Conservation (phyloP, 2,113 vertebrate species). For the Urocitellus parryii region DNA sequence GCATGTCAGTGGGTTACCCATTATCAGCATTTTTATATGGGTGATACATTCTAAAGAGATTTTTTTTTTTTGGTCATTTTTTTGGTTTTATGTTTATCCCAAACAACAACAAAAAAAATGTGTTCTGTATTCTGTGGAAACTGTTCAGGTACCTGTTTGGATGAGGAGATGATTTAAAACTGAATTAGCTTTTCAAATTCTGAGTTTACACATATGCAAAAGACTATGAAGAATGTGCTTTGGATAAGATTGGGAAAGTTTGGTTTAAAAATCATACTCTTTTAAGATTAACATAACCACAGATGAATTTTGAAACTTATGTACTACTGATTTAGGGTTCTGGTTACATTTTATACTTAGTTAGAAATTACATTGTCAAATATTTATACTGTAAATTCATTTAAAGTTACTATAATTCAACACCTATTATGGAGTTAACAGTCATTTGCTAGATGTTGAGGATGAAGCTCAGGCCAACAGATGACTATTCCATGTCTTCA, state of each 20-base stretch:
- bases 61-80: not conserved
- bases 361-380: constrained; percentile 15
- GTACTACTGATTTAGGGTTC: not conserved
- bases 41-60: constrained; percentile 42
- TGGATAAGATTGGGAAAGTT: constrained; percentile 43
- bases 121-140: constrained; percentile 36
- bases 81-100: not conserved
- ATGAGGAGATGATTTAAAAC: constrained; percentile 50
- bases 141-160: constrained; percentile 14
- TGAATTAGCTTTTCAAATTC: constrained; percentile 51
- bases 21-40: constrained; percentile 25
- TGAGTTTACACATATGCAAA: not conserved
- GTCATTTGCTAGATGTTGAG: not conserved
- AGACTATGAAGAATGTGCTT: constrained; percentile 54
- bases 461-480: not conserved
- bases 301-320: not conserved
- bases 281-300: constrained; percentile 47
- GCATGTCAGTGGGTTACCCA: not conserved
- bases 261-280: not conserved
- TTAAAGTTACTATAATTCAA: constrained; percentile 50
- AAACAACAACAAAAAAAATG: not conserved
- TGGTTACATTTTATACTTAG: constrained; percentile 23
- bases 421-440: not conserved
- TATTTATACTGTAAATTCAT: constrained; percentile 14
- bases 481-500: not conserved